These are phyloP conservation scores for Entelurus aequoreus DNA, from an alignment of 2,113 vertebrate genomes.

Conservation along the genomic window DNA sequence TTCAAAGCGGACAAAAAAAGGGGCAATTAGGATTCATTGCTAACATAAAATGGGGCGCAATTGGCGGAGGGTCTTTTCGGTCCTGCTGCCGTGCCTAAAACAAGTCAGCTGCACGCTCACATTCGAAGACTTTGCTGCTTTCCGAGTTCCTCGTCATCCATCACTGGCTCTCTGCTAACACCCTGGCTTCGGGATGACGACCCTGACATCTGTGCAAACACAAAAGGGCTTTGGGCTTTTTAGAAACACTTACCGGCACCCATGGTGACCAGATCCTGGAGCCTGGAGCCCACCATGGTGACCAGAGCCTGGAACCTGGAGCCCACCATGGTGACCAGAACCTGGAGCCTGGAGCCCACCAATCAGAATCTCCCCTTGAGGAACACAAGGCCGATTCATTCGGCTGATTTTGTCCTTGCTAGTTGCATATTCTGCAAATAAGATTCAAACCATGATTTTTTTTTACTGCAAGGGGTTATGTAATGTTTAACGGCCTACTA, in stretches of 20 bases:
- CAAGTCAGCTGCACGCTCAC: constrained; percentile 16
- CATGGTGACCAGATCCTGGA: constrained; percentile 4
- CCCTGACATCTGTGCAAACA: constrained; percentile 63
- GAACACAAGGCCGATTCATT: constrained; percentile 9
- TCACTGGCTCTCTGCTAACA: constrained; percentile 49
- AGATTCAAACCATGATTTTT: too few species aligned
- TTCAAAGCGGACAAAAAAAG: constrained; percentile 41
- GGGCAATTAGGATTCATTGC: constrained; percentile 40
- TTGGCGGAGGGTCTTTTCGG: constrained; percentile 35
- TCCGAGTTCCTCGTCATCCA: constrained; percentile 51
- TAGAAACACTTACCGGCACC: constrained; percentile 23
- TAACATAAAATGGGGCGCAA: constrained; percentile 36
- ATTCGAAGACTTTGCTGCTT: constrained; percentile 27
- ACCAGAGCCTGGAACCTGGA: constrained; percentile 1
- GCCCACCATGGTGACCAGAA: constrained; percentile 14
- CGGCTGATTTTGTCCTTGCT: not conserved
- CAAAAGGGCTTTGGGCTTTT: constrained; percentile 16
- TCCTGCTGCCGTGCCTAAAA: constrained; percentile 36
- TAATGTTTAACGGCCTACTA: too few species aligned
- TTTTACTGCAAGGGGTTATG: too few species aligned
- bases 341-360: not conserved
- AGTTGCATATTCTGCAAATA: too few species aligned
- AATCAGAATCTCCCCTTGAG: constrained; percentile 29
- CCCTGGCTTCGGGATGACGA: constrained; percentile 59
- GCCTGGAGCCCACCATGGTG: constrained; percentile 1